Base-by-base conservation (phyloP, 2,113 vertebrate genomes). In the Alaudala cheleensis region DNA sequence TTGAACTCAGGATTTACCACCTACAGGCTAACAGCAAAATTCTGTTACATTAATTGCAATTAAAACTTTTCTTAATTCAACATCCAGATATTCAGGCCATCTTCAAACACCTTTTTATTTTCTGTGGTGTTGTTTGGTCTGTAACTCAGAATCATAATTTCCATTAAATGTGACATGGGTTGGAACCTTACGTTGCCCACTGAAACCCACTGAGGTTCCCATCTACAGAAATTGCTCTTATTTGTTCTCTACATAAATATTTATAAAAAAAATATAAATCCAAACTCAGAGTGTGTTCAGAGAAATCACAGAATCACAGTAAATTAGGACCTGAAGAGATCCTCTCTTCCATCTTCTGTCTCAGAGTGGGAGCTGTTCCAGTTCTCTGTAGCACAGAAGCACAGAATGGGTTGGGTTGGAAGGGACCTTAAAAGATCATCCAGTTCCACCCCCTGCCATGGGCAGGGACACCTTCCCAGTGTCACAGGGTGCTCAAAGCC, bases 101-200 rank as follows among this genome's bases (percentile, higher is more conserved):
- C 40, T 78, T 86, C 21, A 71, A 76, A 57, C 51, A 78, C 24
- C 21, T 76, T 49, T 49, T 13, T 76, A 8, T 73, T 86, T 66
- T 92, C 67, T 93, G 9, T 51, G 28, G 3, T 2, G 1, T 34
- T 69, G 12, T 64, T 87, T 64, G n/a, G 18, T 56, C 81, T 86
- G 40, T 86, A 86, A 73, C 49, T 92, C 15, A 4, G 62, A 85
- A 42, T 24, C 19, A 12, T 85, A 61, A 89, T 92, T 96, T 94
- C 91, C 95, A 91, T 84, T 89, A 50, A 91, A 87, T 28, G 24
- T 16, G 26, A 58, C 2, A 42, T 95, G 42, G 21, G 21, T 33
- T 70, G 87, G 84, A 91, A 82, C 28, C 11, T 71, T 22, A 24
- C 1, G 0, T 10, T 69, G 34, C 23, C 37, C 61, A 24, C 65